Evolutionary conservation across 1,140 invertebrate species (phyloP).

Genomic region (Grapholita molesta): DNA sequence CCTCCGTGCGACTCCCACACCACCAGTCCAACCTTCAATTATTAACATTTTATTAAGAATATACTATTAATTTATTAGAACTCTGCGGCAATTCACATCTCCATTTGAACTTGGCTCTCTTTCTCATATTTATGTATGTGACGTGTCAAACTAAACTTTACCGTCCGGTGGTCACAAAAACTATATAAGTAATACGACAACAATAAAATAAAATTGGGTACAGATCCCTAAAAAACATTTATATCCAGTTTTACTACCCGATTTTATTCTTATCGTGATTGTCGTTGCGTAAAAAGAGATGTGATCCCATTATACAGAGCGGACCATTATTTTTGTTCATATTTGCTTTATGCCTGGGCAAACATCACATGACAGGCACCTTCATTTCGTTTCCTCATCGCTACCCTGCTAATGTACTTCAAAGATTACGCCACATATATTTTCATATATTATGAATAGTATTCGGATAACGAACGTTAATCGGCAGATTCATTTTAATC

Average conservation of each 20-base stretch:
- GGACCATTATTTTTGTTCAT: conserved; percentile 12
- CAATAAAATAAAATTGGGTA: not conserved
- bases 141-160: too few relatives aligned
- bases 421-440: not conserved
- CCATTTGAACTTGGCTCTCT: too few relatives aligned
- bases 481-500: not conserved
- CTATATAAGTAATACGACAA: not conserved
- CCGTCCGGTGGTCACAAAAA: not conserved
- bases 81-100: too few relatives aligned
- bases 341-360: conserved; percentile 14
- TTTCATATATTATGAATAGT: too few relatives aligned
- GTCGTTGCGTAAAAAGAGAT: conserved; percentile 1
- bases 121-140: too few relatives aligned
- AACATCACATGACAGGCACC: conserved; percentile 1
- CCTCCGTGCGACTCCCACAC: too few relatives aligned
- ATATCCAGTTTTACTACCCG: not conserved
- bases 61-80: too few relatives aligned
- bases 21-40: too few relatives aligned
- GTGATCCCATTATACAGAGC: conserved; percentile 13
- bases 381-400: conserved; percentile 6
- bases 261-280: not conserved
- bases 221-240: not conserved
- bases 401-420: not conserved
- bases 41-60: too few relatives aligned
- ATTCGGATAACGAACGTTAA: too few relatives aligned